phyloP scores from a whole-genome alignment of 2,888 invertebrate genomes.

The Leptinotarsa tumamoca region DNA sequence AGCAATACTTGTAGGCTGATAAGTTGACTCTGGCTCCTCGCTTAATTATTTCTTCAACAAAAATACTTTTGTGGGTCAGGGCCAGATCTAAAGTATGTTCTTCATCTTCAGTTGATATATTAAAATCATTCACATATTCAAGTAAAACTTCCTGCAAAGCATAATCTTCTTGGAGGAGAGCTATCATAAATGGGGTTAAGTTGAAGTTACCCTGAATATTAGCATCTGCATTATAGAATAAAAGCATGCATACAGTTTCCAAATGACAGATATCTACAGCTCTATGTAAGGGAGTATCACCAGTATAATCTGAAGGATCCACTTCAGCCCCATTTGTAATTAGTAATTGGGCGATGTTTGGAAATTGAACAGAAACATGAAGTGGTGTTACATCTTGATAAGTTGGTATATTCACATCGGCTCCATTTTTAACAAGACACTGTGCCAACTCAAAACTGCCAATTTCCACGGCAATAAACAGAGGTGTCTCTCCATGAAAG shows the following conservation, averaged over 20 bases:
- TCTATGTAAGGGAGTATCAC: conserved; percentile 53
- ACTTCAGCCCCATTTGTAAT: conserved; percentile 54
- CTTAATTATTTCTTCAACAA: conserved; percentile 50
- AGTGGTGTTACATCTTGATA: conserved; percentile 50
- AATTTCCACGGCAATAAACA: conserved; percentile 48
- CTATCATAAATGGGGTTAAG: conserved; percentile 54
- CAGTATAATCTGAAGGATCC: conserved; percentile 49
- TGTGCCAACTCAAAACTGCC: conserved; percentile 41
- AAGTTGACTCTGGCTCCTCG: conserved; percentile 48
- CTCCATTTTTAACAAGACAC: conserved; percentile 50
- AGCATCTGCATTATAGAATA: conserved; percentile 55
- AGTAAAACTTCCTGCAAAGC: conserved; percentile 50
- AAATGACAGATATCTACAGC: conserved; percentile 47
- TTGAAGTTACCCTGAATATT: conserved; percentile 43
- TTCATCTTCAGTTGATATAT: conserved; percentile 42
- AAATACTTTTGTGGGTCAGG: conserved; percentile 45
- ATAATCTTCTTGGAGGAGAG: conserved; percentile 42
- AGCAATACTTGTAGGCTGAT: conserved; percentile 40
- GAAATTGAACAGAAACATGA: conserved; percentile 50
- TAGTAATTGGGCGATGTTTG: conserved; percentile 48
- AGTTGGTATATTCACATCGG: conserved; percentile 51
- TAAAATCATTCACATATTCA: conserved; percentile 53
- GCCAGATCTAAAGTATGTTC: conserved; percentile 50
- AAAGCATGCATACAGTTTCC: conserved; percentile 54
- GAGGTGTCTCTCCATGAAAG: conserved; percentile 53